A percentile compares a stretch with the other conserved stretches of the same genome.
phyloP scores from a whole-genome alignment of 2,113 vertebrate genomes.

The Erpornis zantholeuca region DNA sequence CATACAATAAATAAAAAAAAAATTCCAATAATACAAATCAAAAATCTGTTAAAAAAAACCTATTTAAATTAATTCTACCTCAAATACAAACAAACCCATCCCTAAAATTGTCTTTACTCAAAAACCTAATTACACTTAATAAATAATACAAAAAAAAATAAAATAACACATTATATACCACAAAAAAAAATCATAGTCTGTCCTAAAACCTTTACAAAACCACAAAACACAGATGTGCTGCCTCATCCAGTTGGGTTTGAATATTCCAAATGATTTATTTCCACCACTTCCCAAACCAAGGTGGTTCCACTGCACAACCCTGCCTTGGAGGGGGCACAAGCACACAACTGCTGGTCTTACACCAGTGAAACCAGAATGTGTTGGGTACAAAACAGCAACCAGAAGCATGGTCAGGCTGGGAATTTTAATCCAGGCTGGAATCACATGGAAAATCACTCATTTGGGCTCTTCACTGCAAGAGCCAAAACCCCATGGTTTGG shows the following conservation, averaged over 20 bases:
- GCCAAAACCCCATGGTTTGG: background rate
- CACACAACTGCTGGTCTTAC: fast-evolving
- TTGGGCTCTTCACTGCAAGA: background rate
- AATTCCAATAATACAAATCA: too few species aligned
- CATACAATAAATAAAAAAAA: too few species aligned
- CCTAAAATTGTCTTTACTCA: too few species aligned
- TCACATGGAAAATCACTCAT: background rate
- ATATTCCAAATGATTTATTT: background rate
- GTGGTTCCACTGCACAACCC: background rate
- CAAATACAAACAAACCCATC: too few species aligned
- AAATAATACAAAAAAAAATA: too few species aligned
- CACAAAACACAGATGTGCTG: background rate
- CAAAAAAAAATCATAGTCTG: too few species aligned
- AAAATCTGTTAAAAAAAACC: too few species aligned
- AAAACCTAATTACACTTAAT: too few species aligned
- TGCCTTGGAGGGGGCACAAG: background rate
- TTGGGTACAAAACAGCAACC: background rate
- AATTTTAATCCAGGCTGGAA: background rate
- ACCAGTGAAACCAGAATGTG: background rate
- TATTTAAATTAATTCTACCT: too few species aligned
- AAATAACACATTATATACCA: too few species aligned
- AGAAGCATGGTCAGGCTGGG: background rate
- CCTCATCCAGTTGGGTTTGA: background rate
- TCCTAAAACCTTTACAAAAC: too few species aligned
- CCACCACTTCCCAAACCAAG: background rate